Conservation (phyloP, 2,888 invertebrate genomes). For the Alsophila aescularia region DNA sequence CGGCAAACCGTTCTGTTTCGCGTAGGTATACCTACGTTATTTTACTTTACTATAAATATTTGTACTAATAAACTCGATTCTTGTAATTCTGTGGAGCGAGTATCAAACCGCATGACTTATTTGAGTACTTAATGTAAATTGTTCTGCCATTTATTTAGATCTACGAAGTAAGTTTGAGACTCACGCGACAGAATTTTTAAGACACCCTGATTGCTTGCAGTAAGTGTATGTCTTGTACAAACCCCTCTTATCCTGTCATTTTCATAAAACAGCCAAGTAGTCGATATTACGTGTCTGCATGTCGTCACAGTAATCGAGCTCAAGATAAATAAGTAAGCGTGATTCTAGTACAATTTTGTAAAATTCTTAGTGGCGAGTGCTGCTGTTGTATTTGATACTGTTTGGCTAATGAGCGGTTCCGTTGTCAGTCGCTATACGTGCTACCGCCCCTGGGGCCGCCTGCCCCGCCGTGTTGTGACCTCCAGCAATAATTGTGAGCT, state of each 20-base stretch:
- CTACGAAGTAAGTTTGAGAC: slow-evolving; percentile 7
- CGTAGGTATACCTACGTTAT: slow-evolving; percentile 59
- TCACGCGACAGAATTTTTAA: slow-evolving; percentile 46
- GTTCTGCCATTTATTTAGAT: slow-evolving; percentile 30
- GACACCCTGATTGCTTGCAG: slow-evolving; percentile 68
- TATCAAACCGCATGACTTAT: slow-evolving; percentile 55
- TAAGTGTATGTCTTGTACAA: slow-evolving; percentile 57
- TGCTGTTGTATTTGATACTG: slow-evolving; percentile 52
- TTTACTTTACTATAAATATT: slow-evolving; percentile 63
- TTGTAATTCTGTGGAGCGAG: slow-evolving; percentile 49
- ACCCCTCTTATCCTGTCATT: slow-evolving; percentile 72
- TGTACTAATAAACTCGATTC: slow-evolving; percentile 63
- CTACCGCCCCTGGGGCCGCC: slow-evolving; percentile 2
- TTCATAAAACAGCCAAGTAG: slow-evolving; percentile 50
- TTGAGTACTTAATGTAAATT: slow-evolving; percentile 49
- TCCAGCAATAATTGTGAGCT: slow-evolving; percentile 72
- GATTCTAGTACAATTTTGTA: slow-evolving; percentile 56
- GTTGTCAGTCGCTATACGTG: slow-evolving; percentile 47
- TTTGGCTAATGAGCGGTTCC: slow-evolving; percentile 35
- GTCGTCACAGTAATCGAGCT: slow-evolving; percentile 35
- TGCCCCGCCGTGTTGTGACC: slow-evolving; percentile 55
- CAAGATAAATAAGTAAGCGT: slow-evolving; percentile 30
- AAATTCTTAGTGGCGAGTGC: slow-evolving; percentile 53
- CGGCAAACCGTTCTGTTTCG: slow-evolving; percentile 70
- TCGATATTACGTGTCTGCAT: slow-evolving; percentile 40